Conservation (phyloP, 2,888 invertebrate genomes). For the Pristionchus exspectatus region DNA sequence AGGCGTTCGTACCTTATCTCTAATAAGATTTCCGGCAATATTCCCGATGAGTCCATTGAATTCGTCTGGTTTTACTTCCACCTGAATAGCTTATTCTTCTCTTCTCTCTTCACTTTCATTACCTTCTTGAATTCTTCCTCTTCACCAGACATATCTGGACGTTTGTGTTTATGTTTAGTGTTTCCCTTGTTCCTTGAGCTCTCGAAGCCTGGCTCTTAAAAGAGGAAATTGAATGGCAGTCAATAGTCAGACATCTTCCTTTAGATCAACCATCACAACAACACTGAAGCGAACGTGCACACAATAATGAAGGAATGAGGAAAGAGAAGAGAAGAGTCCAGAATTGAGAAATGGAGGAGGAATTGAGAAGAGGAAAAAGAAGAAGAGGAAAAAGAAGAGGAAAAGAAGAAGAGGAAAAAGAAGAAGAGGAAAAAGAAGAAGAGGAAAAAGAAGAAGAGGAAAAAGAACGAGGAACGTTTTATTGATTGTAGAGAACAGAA, state of each 20-base stretch:
- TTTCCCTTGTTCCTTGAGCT: conserved; percentile 5
- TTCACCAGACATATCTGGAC: conserved; percentile 43
- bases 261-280: not conserved
- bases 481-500: conserved; percentile 24
- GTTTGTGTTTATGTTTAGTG: conserved; percentile 19
- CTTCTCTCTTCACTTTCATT: not conserved
- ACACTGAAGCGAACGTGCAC: conserved; percentile 19
- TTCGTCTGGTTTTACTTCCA: conserved; percentile 68
- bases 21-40: conserved; percentile 75
- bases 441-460: not conserved
- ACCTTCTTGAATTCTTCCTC: conserved; percentile 59
- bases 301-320: conserved; percentile 21
- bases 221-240: not conserved
- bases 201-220: conserved; percentile 33
- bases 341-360: conserved; percentile 1
- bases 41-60: conserved; percentile 77
- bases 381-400: not conserved
- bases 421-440: not conserved
- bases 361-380: conserved; percentile 10
- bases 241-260: too few species aligned
- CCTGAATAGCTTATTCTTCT: conserved; percentile 46
- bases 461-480: conserved; percentile 14
- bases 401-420: conserved; percentile 10
- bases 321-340: conserved; percentile 24
- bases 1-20: conserved; percentile 68